Evolutionary conservation across 2,113 vertebrate species (phyloP).

Genomic region (Martes martes): DNA sequence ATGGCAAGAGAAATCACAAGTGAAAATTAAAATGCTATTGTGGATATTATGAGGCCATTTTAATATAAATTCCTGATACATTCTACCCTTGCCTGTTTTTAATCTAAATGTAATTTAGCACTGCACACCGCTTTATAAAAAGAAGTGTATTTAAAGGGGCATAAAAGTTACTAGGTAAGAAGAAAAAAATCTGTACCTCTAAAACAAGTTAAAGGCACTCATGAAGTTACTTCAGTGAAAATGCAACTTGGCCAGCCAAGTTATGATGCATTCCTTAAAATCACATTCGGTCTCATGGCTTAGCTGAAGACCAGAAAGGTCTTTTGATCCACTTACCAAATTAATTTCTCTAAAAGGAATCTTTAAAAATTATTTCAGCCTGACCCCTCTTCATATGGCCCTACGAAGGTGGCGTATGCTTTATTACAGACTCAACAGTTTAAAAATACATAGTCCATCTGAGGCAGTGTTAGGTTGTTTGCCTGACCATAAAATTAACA

Average conservation of each 20-base stretch:
- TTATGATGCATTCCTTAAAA: conserved; percentile 59
- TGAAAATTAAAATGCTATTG: neutral
- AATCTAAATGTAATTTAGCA: conserved; percentile 76
- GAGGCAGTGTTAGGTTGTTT: neutral
- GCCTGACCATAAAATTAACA: neutral
- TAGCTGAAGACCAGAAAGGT: conserved; percentile 59
- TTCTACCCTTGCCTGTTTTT: conserved; percentile 84
- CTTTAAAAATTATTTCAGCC: conserved; percentile 38
- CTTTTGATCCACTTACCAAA: conserved; percentile 31
- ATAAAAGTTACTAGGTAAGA: conserved; percentile 68
- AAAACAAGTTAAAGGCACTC: conserved; percentile 76
- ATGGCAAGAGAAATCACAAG: conserved; percentile 8
- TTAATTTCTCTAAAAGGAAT: conserved; percentile 35
- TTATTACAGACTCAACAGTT: neutral
- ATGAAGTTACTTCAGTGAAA: conserved; percentile 66
- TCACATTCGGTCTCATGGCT: neutral
- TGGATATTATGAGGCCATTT: conserved; percentile 14
- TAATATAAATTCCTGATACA: conserved; percentile 63
- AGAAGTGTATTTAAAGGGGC: conserved; percentile 74
- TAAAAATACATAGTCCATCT: conserved; percentile 40
- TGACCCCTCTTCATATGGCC: neutral
- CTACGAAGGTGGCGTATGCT: neutral
- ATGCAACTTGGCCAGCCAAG: conserved; percentile 92
- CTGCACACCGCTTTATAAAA: conserved; percentile 81
- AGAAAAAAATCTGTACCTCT: conserved; percentile 68